These are phyloP conservation scores for Acanthurus lineatus DNA, from an alignment of 2,797 vertebrate species.

Conservation along the genomic window DNA sequence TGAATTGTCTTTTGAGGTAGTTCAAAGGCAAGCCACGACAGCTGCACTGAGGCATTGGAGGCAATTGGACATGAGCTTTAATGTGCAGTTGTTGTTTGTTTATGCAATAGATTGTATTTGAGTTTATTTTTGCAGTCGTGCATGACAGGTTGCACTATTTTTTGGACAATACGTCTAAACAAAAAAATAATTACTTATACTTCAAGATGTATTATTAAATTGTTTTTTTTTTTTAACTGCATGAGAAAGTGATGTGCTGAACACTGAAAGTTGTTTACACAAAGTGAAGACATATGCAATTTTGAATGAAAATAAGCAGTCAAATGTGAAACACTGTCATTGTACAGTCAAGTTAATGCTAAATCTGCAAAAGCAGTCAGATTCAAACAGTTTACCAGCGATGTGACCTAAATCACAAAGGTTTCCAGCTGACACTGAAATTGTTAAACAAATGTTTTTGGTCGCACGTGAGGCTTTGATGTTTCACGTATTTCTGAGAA, in stretches of 20 bases:
- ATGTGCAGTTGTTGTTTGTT: conserved; percentile 61
- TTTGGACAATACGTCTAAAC: conserved; percentile 20
- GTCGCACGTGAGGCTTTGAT: conserved; percentile 11
- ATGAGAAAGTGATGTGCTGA: neutral
- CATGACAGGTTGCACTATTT: conserved; percentile 10
- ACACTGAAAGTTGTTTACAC: conserved; percentile 1
- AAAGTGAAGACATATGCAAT: neutral
- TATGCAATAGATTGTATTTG: conserved; percentile 34
- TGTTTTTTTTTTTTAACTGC: neutral
- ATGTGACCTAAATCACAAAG: neutral
- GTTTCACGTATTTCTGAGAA: neutral
- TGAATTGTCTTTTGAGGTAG: conserved; percentile 82
- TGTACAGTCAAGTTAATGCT: neutral
- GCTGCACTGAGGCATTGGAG: conserved; percentile 61
- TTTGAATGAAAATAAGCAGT: neutral
- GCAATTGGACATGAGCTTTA: conserved; percentile 40
- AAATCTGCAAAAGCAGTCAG: conserved; percentile 17
- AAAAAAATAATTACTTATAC: conserved; percentile 17
- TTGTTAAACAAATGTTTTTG: neutral
- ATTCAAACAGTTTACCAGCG: neutral
- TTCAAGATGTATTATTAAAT: neutral
- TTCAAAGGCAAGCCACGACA: conserved; percentile 78
- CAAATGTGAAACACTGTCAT: neutral
- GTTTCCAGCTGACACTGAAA: conserved; percentile 31
- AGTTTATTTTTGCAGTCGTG: conserved; percentile 22